Base-by-base conservation (phyloP, 1,140 invertebrate species). In the Oreohelix idahoensis region DNA sequence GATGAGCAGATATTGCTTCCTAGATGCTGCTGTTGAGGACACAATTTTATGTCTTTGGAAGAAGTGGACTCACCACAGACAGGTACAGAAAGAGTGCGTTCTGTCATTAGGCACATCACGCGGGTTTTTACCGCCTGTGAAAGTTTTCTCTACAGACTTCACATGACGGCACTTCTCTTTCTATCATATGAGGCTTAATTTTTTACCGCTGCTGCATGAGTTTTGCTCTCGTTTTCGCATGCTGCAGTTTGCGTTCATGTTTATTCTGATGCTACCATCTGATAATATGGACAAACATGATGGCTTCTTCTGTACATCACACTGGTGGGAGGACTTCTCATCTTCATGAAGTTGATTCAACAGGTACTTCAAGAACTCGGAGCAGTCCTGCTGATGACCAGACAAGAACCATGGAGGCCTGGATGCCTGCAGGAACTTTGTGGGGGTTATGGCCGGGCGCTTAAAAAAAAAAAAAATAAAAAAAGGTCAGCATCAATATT, bases 381-480 rank as follows among this genome's bases (percentile, higher is more conserved):
- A 96, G 91, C 96, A 97, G 88, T 97, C 96, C 89, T 97, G 96
- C 88, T 97, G 96, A 85, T 95, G 94, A 38, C 96, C 95, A 36
- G 93, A 93, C 39, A 94, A 93, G 90, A 97, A 97, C 89, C 95
- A 96, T 0, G 95, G 94, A 17, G 96, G 96, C 84, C 95, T 93
- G 0, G 95, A 94, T 0, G 94, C 93, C 73, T 93, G 92, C 63
- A 95, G 93, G 88, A 97, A 95, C 70, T 95, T 95, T 39, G 92
- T 94, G 0, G 96, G 96, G 26, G 95, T 94, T 79, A 96, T 90
- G 15, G 91, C 85, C 38, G 91, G 89, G 73, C 92, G 86, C 91
- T 92, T 86, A 29, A 35, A 23, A 58, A 45, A 45, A n/a, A 15
- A 2, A 58, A 58, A 58, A 23, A 23, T 20, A 58, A 58, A 58